Evolutionary conservation across 2,888 invertebrate species (phyloP), one percentile per base, ranked within the genome.

Genomic region (Margaritifera margaritifera): DNA sequence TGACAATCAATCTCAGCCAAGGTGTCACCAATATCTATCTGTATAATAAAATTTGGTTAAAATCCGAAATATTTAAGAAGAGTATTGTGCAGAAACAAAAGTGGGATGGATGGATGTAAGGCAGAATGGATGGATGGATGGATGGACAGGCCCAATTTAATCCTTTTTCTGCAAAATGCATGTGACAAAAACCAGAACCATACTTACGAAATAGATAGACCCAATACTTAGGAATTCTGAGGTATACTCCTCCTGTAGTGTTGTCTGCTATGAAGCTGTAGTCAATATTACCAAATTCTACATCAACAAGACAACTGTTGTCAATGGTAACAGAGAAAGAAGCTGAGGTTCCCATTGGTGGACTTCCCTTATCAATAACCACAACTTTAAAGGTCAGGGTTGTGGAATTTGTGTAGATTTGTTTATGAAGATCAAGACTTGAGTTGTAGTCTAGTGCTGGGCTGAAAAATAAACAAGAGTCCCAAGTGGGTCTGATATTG

Each of bases 271-370:
- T 56, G 22, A 83, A 67, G 42, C 73, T 60, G 59, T 79, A 80
- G 0, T 57, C 66, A 15, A 84, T 83, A 24, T 71, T 57, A 53
- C 81, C 78, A 61, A 71, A 83, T 31, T 80, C 68, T 19, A 81
- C 82, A 61, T 78, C 79, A 25, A 86, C 59, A 18, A 86, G 78
- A 66, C 86, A 86, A 2, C 83, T 83, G 77, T 84, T 86, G 62
- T 80, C 83, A 6, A 86, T 66, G 4, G 75, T 77, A 24, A 85
- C 65, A 53, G 72, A 75, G 11, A 84, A 73, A 18, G 74, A 64
- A n/a, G 82, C 83, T 1, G 63, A 64, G 18, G 79, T 71, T n/a
- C 86, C 86, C 5, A 79, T 71, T 2, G 73, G 71, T 15, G 85
- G 80, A 15, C 68, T 75, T 20, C 86, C 86, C 24, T 79, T 73